Conservation (phyloP, 2,888 invertebrate genomes). For the Eupithecia tripunctaria region DNA sequence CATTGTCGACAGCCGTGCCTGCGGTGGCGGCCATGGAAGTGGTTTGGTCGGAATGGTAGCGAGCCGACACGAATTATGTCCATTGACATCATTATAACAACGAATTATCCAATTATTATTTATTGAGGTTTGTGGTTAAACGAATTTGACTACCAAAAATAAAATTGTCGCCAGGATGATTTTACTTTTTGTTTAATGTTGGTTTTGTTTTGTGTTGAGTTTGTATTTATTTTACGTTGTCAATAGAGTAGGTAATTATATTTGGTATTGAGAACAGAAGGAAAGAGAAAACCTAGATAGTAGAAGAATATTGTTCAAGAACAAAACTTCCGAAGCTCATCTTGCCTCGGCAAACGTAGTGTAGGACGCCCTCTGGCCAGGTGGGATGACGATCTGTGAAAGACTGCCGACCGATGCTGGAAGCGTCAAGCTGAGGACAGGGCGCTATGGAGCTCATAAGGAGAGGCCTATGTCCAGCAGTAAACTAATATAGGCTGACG, state of each 20-base stretch:
- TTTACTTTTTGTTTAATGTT: background rate
- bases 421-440: too few relatives aligned
- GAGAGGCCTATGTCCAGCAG: too few relatives aligned
- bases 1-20: background rate
- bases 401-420: too few relatives aligned
- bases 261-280: too few relatives aligned
- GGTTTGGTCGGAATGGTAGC: background rate
- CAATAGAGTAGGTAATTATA: too few relatives aligned
- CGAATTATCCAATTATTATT: background rate
- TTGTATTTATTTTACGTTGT: background rate
- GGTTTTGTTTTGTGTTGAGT: background rate
- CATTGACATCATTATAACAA: background rate
- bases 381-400: too few relatives aligned
- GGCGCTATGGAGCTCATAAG: too few relatives aligned
- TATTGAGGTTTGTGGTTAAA: background rate
- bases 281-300: background rate
- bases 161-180: background rate
- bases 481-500: too few relatives aligned
- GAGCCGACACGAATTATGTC: background rate
- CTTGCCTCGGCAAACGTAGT: too few relatives aligned
- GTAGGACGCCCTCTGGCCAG: too few relatives aligned
- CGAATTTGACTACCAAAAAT: background rate
- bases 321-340: too few relatives aligned
- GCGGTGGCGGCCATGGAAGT: background rate
- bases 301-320: too few relatives aligned